Conservation (phyloP, 2,888 invertebrate species). For the Protodeltote pygarga region DNA sequence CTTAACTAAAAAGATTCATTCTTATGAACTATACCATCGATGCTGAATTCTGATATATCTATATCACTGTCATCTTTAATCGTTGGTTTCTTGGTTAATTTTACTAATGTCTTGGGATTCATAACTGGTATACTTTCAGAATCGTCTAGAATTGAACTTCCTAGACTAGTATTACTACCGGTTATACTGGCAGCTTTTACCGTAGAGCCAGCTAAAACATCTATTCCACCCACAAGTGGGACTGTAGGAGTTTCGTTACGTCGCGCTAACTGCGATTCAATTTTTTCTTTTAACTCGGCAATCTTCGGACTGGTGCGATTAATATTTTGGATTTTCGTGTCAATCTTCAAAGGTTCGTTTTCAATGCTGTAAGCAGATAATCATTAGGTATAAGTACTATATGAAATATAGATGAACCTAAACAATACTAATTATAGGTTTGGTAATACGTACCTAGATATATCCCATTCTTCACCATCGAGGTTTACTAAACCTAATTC, state of each 20-base stretch:
- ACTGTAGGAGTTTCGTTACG: conserved; percentile 72
- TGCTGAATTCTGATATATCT: conserved; percentile 79
- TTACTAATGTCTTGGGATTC: conserved; percentile 64
- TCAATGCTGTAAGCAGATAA: conserved; percentile 72
- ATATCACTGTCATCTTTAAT: conserved; percentile 79
- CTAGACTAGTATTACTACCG: conserved; percentile 82
- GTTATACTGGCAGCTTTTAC: conserved; percentile 65
- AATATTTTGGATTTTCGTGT: conserved; percentile 74
- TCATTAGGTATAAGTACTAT: neutral
- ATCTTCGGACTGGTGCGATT: conserved; percentile 85
- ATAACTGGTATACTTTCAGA: conserved; percentile 64
- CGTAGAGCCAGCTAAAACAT: conserved; percentile 66
- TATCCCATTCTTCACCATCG: conserved; percentile 84
- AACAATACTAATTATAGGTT: neutral
- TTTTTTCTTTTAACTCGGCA: conserved; percentile 84
- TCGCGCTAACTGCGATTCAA: conserved; percentile 83
- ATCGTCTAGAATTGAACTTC: conserved; percentile 81
- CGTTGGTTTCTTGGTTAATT: conserved; percentile 61
- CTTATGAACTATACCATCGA: conserved; percentile 68
- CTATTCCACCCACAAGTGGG: conserved; percentile 71
- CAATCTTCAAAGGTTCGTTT: conserved; percentile 71
- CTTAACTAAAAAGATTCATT: conserved; percentile 62
- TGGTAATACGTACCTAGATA: conserved; percentile 76
- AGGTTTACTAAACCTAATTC: conserved; percentile 76
- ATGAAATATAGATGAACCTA: neutral